Conservation (phyloP, 92 coral and sea anemone genomes). For the Phenganax stokvisi region DNA sequence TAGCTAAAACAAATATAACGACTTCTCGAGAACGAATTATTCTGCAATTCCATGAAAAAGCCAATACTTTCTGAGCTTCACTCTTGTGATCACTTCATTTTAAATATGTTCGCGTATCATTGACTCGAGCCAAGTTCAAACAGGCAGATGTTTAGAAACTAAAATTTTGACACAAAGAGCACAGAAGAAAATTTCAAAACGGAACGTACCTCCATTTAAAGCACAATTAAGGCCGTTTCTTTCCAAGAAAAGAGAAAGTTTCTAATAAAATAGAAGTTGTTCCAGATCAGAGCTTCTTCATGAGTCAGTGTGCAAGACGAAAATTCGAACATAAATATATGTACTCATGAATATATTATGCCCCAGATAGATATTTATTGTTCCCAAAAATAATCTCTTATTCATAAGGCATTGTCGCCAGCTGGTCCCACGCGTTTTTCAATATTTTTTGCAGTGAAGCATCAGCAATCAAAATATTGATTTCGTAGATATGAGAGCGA, state of each 20-base stretch:
- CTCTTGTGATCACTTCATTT: not conserved
- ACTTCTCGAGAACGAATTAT: not conserved
- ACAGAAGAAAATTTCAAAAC: not conserved
- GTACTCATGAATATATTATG: not conserved
- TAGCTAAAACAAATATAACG: too few species aligned
- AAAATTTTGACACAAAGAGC: not conserved
- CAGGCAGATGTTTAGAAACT: constrained; percentile 4
- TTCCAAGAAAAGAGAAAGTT: not conserved
- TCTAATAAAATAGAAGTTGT: not conserved
- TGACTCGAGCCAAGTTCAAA: not conserved
- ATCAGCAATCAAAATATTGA: constrained; percentile 17
- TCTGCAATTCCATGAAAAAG: not conserved
- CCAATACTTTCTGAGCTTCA: not conserved
- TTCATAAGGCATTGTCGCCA: constrained; percentile 23
- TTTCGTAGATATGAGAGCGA: not conserved
- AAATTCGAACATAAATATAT: not conserved
- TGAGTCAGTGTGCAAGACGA: not conserved
- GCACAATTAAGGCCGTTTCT: not conserved
- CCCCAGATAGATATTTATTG: constrained; percentile 18
- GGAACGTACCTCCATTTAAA: constrained; percentile 5
- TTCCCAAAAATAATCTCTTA: constrained; percentile 17
- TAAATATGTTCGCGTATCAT: not conserved
- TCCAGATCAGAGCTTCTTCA: not conserved
- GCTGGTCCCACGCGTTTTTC: constrained; percentile 14
- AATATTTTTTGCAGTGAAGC: constrained; percentile 6